Conservation (phyloP, 1,140 invertebrate genomes). For the Nylanderia fulva region DNA sequence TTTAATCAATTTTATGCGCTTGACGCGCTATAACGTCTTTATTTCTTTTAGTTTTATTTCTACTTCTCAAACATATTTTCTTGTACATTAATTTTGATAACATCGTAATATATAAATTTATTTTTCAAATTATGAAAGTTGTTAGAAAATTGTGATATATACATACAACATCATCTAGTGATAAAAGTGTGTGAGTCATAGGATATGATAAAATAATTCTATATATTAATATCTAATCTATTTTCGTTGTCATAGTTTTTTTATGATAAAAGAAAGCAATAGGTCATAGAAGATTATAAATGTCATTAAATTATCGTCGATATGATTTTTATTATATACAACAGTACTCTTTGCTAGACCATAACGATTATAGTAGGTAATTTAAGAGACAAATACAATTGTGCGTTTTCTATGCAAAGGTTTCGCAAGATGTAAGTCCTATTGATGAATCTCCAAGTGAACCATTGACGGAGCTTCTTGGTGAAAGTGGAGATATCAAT, state of each 20-base stretch:
- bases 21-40: too few relatives aligned
- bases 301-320: not conserved
- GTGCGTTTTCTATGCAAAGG: constrained; percentile 64
- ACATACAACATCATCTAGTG: constrained; percentile 16
- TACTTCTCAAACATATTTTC: too few relatives aligned
- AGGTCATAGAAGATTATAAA: not conserved
- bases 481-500: constrained; percentile 84
- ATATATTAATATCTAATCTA: constrained; percentile 31
- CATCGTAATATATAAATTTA: not conserved
- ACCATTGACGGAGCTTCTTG: constrained; percentile 83
- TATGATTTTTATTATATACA: not conserved
- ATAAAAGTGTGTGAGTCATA: not conserved
- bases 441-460: constrained; percentile 83
- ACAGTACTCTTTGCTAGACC: not conserved
- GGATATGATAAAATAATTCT: not conserved
- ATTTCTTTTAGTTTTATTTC: too few relatives aligned
- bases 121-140: not conserved
- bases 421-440: constrained; percentile 84
- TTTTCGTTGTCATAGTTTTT: not conserved
- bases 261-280: constrained; percentile 15
- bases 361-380: constrained; percentile 3
- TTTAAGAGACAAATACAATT: not conserved
- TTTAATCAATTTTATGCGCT: too few relatives aligned
- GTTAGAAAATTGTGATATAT: not conserved
- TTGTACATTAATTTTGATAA: too few relatives aligned